These are phyloP conservation scores for Xestia ashworthii DNA, from an alignment of 2,888 invertebrate genomes.

Conservation along the genomic window DNA sequence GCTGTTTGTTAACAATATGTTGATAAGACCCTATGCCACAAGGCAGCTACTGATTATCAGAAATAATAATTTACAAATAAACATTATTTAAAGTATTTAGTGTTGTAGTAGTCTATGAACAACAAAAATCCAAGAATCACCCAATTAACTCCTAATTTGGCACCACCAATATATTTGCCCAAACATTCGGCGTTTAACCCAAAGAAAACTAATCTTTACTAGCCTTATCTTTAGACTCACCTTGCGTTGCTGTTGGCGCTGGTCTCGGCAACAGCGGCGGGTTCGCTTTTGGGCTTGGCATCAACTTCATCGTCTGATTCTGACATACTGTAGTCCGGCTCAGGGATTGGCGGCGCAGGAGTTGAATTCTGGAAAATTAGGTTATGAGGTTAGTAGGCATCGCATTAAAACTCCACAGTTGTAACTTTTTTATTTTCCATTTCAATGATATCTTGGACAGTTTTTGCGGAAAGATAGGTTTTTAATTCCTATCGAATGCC, in stretches of 20 bases:
- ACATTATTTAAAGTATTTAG: slow-evolving; percentile 11
- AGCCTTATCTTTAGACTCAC: slow-evolving; percentile 64
- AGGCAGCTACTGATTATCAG: slow-evolving; percentile 8
- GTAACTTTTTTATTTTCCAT: not conserved
- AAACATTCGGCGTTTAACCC: slow-evolving; percentile 19
- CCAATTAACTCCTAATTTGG: not conserved
- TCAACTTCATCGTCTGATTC: slow-evolving; percentile 95
- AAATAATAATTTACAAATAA: not conserved
- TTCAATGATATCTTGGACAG: not conserved
- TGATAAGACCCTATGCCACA: slow-evolving; percentile 14
- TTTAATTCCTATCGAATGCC: no score
- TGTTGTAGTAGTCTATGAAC: slow-evolving; percentile 3
- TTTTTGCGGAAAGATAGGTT: no score
- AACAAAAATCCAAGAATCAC: not conserved
- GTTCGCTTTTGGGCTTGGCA: slow-evolving; percentile 90
- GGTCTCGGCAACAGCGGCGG: slow-evolving; percentile 91
- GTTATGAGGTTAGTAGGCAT: not conserved
- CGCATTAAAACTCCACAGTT: not conserved
- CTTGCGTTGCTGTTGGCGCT: slow-evolving; percentile 95
- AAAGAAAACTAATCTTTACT: slow-evolving; percentile 13
- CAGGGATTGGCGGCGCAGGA: slow-evolving; percentile 95
- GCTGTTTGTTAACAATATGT: slow-evolving; percentile 32
- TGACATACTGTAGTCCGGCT: slow-evolving; percentile 97
- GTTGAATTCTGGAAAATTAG: slow-evolving; percentile 83
- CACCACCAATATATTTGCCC: slow-evolving; percentile 13